Conservation (phyloP, 2,888 invertebrate species). For the Synanthedon andrenaeformis region DNA sequence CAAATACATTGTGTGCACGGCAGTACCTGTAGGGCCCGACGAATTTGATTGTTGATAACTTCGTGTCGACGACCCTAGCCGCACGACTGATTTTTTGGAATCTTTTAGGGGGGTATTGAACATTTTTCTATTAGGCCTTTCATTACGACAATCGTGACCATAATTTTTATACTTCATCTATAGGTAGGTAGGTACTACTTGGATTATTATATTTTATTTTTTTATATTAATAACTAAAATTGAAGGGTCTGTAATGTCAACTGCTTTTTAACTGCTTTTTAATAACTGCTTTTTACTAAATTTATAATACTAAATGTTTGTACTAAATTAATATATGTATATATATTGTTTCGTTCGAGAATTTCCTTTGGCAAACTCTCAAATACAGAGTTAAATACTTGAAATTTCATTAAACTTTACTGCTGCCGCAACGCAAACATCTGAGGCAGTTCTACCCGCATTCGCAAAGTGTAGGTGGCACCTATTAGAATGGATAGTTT, state of each 20-base stretch:
- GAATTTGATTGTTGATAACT: constrained; percentile 57
- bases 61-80: constrained; percentile 54
- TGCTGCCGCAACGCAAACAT: constrained; percentile 23
- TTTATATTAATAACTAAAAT: no score
- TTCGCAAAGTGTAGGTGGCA: constrained; percentile 17
- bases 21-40: constrained; percentile 20
- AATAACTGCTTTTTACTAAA: no score
- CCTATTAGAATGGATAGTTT: constrained; percentile 1
- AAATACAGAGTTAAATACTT: constrained; percentile 20
- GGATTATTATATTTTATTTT: no score
- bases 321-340: no score
- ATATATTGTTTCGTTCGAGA: constrained; percentile 5
- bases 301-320: no score
- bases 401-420: constrained; percentile 30
- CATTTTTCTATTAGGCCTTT: constrained; percentile 3
- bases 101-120: constrained; percentile 33
- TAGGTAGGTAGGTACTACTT: no score
- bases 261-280: no score
- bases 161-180: no score
- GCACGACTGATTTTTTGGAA: constrained; percentile 49
- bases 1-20: constrained; percentile 30
- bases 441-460: constrained; percentile 15
- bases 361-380: constrained; percentile 16
- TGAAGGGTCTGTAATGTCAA: no score
- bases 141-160: no score